A percentile compares a stretch with the other conserved stretches of the same genome.
These are phyloP conservation scores for Pterocles orientalis DNA, from an alignment of 2,113 vertebrate species.

Conservation along the genomic window DNA sequence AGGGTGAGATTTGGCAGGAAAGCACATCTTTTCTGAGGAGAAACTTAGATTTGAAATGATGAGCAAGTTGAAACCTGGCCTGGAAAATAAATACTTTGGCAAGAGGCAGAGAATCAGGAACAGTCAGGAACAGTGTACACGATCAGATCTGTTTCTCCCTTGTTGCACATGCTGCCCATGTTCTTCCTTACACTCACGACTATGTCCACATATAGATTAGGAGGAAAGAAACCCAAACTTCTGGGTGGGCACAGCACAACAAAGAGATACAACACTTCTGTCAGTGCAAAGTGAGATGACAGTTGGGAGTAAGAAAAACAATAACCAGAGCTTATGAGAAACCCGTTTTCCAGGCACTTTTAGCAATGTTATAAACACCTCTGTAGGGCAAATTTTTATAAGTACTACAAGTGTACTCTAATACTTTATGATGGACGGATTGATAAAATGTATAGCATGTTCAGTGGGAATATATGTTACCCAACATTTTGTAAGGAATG, in stretches of 20 bases:
- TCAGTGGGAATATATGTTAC: background rate
- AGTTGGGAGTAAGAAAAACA: background rate
- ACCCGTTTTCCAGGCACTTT: background rate
- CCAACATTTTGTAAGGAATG: background rate
- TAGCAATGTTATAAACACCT: background rate
- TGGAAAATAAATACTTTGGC: background rate
- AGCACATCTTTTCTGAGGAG: background rate
- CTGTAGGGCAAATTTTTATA: background rate
- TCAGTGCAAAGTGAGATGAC: background rate
- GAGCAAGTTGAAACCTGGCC: background rate
- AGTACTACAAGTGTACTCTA: background rate
- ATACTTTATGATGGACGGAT: background rate
- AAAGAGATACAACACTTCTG: background rate
- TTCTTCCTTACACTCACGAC: background rate
- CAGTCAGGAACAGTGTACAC: background rate
- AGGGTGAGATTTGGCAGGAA: background rate
- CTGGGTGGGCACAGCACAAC: background rate
- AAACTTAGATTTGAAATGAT: background rate
- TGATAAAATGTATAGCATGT: background rate
- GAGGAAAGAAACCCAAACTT: background rate
- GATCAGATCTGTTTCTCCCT: background rate
- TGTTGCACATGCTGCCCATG: background rate
- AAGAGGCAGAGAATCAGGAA: background rate
- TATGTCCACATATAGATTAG: accelerated
- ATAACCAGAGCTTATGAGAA: background rate